These are phyloP conservation scores for Crematogaster levior DNA, from an alignment of 2,888 invertebrate genomes.

Conservation along the genomic window DNA sequence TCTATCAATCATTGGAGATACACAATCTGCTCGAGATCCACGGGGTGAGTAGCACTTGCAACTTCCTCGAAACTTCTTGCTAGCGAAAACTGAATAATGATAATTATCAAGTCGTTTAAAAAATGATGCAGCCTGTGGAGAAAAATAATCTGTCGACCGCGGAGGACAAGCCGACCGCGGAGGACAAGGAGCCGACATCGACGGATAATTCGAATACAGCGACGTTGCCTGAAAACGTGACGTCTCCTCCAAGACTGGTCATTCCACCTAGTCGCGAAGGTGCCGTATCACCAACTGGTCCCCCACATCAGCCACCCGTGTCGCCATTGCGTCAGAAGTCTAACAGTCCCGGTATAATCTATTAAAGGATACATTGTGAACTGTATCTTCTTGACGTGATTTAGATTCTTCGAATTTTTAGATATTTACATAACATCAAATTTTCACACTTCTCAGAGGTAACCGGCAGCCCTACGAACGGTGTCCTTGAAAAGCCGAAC, in stretches of 20 bases:
- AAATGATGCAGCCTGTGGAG: constrained; percentile 78
- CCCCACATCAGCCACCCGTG: constrained; percentile 85
- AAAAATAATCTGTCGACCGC: constrained; percentile 80
- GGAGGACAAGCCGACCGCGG: constrained; percentile 78
- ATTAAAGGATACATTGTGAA: neutral
- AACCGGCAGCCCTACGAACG: constrained; percentile 87
- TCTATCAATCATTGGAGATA: constrained; percentile 91
- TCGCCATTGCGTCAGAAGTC: constrained; percentile 87
- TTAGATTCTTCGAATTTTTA: neutral
- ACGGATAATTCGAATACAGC: constrained; percentile 72
- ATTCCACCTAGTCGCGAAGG: constrained; percentile 84
- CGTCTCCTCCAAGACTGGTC: constrained; percentile 80
- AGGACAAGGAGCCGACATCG: constrained; percentile 77
- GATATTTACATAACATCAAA: neutral
- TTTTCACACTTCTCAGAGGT: constrained; percentile 73
- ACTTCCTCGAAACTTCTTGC: neutral
- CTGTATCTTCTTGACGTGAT: neutral
- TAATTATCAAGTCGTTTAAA: neutral
- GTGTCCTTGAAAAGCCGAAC: constrained; percentile 80
- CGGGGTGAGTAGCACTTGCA: constrained; percentile 87
- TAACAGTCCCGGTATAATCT: constrained; percentile 86
- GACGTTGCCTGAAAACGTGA: constrained; percentile 77
- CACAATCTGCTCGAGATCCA: constrained; percentile 92
- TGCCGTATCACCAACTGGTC: constrained; percentile 85
- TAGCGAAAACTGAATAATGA: neutral